A percentile compares a stretch with the other conserved stretches of the same genome.
These are phyloP conservation scores for Ictalurus furcatus DNA, from an alignment of 2,113 vertebrate species.

Conservation along the genomic window DNA sequence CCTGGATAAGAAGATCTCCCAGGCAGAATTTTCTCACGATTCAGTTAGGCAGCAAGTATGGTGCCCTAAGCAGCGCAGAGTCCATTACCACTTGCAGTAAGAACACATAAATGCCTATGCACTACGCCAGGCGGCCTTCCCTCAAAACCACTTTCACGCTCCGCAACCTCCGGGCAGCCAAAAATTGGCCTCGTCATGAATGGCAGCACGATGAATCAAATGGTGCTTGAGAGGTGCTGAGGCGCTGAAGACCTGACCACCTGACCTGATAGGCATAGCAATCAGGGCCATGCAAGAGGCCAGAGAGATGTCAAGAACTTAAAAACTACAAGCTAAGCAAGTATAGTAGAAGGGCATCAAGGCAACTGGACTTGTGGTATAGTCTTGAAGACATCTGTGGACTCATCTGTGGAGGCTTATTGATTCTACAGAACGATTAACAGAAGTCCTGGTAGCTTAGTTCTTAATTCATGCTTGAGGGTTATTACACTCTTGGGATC, in stretches of 20 bases:
- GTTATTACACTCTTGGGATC: background rate
- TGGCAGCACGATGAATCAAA: constrained; percentile 50
- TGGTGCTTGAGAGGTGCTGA: constrained; percentile 14
- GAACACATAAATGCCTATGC: constrained; percentile 3
- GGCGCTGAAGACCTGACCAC: constrained; percentile 39
- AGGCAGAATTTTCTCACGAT: constrained; percentile 22
- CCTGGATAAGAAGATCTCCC: background rate
- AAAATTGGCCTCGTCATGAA: constrained; percentile 61
- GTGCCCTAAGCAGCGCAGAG: constrained; percentile 47
- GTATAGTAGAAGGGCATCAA: background rate
- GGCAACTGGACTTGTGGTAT: background rate
- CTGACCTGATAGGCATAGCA: constrained; percentile 9
- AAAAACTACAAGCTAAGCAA: constrained; percentile 3
- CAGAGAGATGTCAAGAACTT: background rate
- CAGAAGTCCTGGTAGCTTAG: background rate
- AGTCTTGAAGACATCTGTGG: background rate
- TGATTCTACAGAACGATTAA: background rate
- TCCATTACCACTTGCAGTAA: constrained; percentile 56
- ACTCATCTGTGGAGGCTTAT: background rate
- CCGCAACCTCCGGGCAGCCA: constrained; percentile 22
- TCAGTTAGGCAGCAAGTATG: constrained; percentile 50
- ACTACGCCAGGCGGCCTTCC: constrained; percentile 6
- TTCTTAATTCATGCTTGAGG: background rate
- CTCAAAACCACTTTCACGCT: constrained; percentile 57
- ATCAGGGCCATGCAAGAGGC: background rate